Evolutionary conservation across 2,888 invertebrate species (phyloP).

Genomic region (Notocelia uddmanniana): DNA sequence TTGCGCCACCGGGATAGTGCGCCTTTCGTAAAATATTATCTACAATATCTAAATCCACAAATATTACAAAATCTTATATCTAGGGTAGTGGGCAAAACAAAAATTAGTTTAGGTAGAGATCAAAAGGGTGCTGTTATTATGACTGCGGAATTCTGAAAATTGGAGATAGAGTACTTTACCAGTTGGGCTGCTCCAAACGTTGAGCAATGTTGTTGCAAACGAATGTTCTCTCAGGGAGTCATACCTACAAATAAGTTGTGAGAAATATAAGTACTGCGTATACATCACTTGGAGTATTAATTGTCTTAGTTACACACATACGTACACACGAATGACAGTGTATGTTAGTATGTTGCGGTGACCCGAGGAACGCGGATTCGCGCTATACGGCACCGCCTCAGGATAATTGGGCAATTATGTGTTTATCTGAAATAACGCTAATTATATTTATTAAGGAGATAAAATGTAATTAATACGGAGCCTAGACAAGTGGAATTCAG

Average conservation of each 20-base stretch:
- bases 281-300: not conserved
- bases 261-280: not conserved
- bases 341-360: conserved; percentile 32
- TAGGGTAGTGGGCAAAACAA: too few relatives aligned
- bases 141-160: too few relatives aligned
- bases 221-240: too few relatives aligned
- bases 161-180: too few relatives aligned
- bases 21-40: too few relatives aligned
- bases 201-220: too few relatives aligned
- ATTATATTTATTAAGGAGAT: conserved; percentile 38
- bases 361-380: conserved; percentile 33
- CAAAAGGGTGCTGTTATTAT: too few relatives aligned
- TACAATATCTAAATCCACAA: too few relatives aligned
- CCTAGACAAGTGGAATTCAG: conserved; percentile 20
- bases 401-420: conserved; percentile 37
- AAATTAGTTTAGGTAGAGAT: too few relatives aligned
- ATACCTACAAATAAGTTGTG: not conserved
- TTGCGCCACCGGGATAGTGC: too few relatives aligned
- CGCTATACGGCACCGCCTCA: conserved; percentile 30
- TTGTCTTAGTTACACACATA: not conserved
- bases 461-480: conserved; percentile 38
- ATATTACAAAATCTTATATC: too few relatives aligned
- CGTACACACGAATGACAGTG: conserved; percentile 6
- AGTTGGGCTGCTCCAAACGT: not conserved
- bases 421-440: conserved; percentile 34